Evolutionary conservation across 2,113 vertebrate species (phyloP).

Genomic region (Osmerus mordax): DNA sequence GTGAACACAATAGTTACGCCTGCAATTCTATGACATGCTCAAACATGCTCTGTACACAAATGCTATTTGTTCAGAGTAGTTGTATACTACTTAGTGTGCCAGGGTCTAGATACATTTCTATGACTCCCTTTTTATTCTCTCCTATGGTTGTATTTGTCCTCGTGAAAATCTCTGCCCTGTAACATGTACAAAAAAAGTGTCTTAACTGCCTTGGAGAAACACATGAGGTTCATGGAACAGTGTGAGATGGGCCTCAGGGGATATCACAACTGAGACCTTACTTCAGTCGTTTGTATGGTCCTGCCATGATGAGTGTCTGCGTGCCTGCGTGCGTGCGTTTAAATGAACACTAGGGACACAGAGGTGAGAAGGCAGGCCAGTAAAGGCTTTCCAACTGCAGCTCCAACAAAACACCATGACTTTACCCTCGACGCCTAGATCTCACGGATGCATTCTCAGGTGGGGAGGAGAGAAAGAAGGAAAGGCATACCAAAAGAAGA

Average conservation of each 20-base stretch:
- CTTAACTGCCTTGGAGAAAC: too few species aligned
- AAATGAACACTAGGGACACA: slow-evolving; percentile 37
- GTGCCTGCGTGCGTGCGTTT: slow-evolving; percentile 28
- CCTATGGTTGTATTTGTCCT: too few species aligned
- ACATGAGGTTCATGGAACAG: too few species aligned
- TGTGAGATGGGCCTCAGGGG: too few species aligned
- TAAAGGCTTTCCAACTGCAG: slow-evolving; percentile 33
- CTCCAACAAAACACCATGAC: slow-evolving; percentile 43
- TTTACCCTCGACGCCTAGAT: slow-evolving; percentile 33
- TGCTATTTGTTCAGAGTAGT: neutral
- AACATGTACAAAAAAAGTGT: too few species aligned
- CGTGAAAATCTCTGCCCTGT: too few species aligned
- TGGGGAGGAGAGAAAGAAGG: slow-evolving; percentile 33
- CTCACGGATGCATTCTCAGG: slow-evolving; percentile 43
- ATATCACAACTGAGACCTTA: too few species aligned
- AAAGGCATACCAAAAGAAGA: neutral
- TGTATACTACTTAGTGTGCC: neutral
- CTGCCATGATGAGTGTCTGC: too few species aligned
- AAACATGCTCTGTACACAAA: neutral
- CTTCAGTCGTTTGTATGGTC: too few species aligned
- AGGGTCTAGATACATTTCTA: neutral
- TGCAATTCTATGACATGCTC: neutral
- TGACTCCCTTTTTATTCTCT: neutral
- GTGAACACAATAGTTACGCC: neutral
- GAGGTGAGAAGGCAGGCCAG: slow-evolving; percentile 31